Evolutionary conservation across 53 echinoderm and acorn worm genomes (phyloP), one percentile per base, ranked within the genome.

Genomic region (Zoroaster sp.): DNA sequence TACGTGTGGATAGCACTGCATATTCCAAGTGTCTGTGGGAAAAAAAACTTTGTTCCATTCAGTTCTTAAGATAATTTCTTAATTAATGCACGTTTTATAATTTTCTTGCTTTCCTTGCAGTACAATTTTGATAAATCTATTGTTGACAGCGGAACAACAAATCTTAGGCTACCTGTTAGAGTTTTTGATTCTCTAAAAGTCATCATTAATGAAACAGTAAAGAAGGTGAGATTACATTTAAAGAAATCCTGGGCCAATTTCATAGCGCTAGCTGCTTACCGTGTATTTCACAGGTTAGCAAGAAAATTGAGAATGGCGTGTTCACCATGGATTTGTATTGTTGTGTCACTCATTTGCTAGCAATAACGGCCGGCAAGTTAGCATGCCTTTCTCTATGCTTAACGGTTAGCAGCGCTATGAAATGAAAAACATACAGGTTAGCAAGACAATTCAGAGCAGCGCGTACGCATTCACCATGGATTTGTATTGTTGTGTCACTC

Each of bases 61-160:
- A n/a, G n/a, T n/a, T n/a, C n/a, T n/a, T n/a, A n/a, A n/a, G n/a
- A n/a, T n/a, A n/a, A n/a, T n/a, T 80, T 9, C 31, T 14, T 80
- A 2, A 15, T 20, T 69, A 7, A 20, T 40, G 65, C 41, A 51
- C 15, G 15, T 0, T 75, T 32, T 41, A 7, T 54, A 15, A 49
- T 40, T 47, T 8, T 74, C 11, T 14, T 35, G 89, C 17, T 17
- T 75, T 55, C 8, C 66, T 78, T 70, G 39, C 88, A 96, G 98
- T 98, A 98, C 54, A 96, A 98, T 69, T 94, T 93, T 94, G 94
- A 98, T 80, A 98, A 98, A 87, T 91, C 96, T 15, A 96, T 98
- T 2, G 96, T 98, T 12, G 98, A 98, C 86, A 98, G 98, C 40
- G 98, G 98, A 1, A 98, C 98, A 2, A 98, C 98, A 47, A 91